phyloP scores from a whole-genome alignment of 1,140 invertebrate genomes.

The Neodiprion virginianus region DNA sequence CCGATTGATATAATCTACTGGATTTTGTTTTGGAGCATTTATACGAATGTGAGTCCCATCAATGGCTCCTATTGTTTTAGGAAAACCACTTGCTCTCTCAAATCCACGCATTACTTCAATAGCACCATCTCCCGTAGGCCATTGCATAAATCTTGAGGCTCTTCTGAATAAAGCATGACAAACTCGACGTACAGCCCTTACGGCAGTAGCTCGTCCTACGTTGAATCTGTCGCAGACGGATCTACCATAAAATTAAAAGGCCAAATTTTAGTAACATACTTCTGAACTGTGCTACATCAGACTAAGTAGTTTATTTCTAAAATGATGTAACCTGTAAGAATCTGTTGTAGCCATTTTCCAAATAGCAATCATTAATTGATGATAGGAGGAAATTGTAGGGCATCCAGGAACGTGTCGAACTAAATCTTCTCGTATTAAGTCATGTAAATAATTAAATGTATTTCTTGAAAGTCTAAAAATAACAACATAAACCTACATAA shows the following conservation, averaged over 20 bases:
- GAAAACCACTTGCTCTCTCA: constrained; percentile 30
- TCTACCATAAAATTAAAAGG: background rate
- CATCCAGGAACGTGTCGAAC: too few species aligned
- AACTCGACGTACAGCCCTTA: constrained; percentile 26
- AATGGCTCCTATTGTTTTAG: constrained; percentile 31
- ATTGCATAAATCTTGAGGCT: constrained; percentile 29
- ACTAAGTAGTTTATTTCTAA: background rate
- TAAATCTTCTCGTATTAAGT: too few species aligned
- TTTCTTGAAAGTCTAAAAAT: too few species aligned
- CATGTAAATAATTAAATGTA: too few species aligned
- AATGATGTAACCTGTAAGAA: background rate
- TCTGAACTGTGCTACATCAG: too few species aligned
- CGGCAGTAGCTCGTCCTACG: constrained; percentile 28
- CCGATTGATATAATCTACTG: constrained; percentile 22
- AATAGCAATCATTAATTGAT: too few species aligned
- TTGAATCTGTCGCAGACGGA: constrained; percentile 34
- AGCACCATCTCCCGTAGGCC: constrained; percentile 26
- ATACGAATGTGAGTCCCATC: constrained; percentile 35
- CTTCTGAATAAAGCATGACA: constrained; percentile 20
- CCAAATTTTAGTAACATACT: too few species aligned
- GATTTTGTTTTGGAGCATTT: constrained; percentile 30
- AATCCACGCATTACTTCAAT: constrained; percentile 24
- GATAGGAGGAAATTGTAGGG: too few species aligned
- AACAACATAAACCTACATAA: too few species aligned
- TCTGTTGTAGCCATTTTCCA: too few species aligned